phyloP scores from a whole-genome alignment of 2,113 vertebrate species.

The Caloenas nicobarica region DNA sequence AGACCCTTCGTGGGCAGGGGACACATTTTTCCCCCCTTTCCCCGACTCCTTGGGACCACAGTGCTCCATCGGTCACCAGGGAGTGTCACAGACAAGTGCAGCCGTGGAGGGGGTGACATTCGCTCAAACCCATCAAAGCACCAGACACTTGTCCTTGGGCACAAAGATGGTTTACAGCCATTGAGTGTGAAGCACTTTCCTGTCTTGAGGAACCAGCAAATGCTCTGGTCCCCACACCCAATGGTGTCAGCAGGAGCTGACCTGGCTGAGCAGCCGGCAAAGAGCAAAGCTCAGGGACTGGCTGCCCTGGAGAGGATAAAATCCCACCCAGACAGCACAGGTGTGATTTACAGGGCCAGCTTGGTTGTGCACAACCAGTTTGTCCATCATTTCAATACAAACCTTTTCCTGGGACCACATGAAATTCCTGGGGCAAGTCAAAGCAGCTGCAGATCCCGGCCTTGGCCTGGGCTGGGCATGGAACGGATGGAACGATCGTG shows the following conservation, averaged over 20 bases:
- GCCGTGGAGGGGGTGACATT: fast-evolving
- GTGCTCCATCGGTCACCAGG: background rate
- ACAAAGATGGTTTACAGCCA: background rate
- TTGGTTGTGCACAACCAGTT: fast-evolving
- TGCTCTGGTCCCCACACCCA: background rate
- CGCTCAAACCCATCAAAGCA: background rate
- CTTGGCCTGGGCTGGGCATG: background rate
- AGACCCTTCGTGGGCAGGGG: fast-evolving
- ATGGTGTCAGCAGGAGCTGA: background rate
- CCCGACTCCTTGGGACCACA: background rate
- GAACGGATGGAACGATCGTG: background rate
- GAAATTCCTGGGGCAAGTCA: background rate
- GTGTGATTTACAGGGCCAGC: background rate
- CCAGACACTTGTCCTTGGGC: background rate
- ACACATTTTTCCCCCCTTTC: background rate
- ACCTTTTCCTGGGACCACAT: background rate
- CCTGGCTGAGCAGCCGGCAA: background rate
- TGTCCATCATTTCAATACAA: background rate
- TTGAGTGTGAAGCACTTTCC: background rate
- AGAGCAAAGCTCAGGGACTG: background rate
- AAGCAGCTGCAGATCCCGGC: background rate
- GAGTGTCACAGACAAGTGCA: fast-evolving
- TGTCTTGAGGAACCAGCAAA: background rate
- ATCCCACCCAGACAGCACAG: background rate
- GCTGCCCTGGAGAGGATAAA: background rate